Evolutionary conservation across 1,140 invertebrate genomes (phyloP), one percentile per base, ranked within the genome.

Genomic region (Galleria mellonella): DNA sequence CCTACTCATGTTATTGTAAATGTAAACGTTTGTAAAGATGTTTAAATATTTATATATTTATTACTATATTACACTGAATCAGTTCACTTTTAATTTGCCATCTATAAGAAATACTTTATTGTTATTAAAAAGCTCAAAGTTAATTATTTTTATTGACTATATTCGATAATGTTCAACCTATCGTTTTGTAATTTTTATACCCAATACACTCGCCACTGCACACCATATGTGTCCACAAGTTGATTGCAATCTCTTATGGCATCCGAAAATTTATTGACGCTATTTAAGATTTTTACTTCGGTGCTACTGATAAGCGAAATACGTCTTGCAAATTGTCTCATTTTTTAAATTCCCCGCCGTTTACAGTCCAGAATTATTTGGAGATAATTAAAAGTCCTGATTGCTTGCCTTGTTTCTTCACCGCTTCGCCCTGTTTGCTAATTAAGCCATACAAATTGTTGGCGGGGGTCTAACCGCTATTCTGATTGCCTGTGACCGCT

Each of bases 401-500:
- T 65, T 69, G 56, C 57, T 69, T 58, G 47, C 52, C 51, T 49
- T 51, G 41, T 62, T 61, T 47, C 58, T 55, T 59, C 41, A 33
- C 32, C 23, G 42, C 32, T 36, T 40, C 43, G 39, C 58, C 56
- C 56, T 48, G 47, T 55, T 63, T 59, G 58, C 62, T 73, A 78
- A 75, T 75, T 68, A 72, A 73, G 62, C 62, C 47, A 64, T 68
- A 73, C 68, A 72, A 72, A 71, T 60, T 53, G 59, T 29, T 43
- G 36, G 31, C 31, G 48, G 58, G 17, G 66, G 43, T 62, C 58
- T 47, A 53, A 60, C 60, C 66, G 44, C 52, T 45, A 46, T 52
- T 50, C 57, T 67, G 63, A 75, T 78, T 73, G 57, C 61, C 39
- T 61, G 33, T 47, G 52, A 54, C 53, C 62, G 52, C 55, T 51